Evolutionary conservation across 1,140 invertebrate species (phyloP), one percentile per base, ranked within the genome.

Genomic region (Neotoxoptera formosana): DNA sequence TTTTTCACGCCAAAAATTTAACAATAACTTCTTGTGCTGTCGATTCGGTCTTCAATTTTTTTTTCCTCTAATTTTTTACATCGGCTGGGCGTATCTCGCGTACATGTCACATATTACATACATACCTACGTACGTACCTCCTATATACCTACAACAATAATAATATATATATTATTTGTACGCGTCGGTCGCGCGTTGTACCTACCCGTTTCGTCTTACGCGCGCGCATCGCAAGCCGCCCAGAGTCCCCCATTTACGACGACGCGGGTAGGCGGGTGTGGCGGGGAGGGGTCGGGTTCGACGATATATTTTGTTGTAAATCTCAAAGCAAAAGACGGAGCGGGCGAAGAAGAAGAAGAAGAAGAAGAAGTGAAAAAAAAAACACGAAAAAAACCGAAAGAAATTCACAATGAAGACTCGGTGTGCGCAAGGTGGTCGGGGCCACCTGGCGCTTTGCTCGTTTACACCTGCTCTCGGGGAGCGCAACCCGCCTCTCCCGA

Each of bases 401-500:
- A 45, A 41, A 60, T 41, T 25, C 53, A 56, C 89, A 90, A 60
- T 60, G 53, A 90, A 60, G 89, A 90, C 89, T 67, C 11, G 60
- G 89, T 53, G 89, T 53, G 51, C 25, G 89, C 89, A 90, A 90
- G 89, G 89, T 90, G 89, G 89, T 90, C 89, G 89, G 89, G 53
- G 89, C 89, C 89, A 90, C 89, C 89, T 90, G 89, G 89, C 89
- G 89, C 89, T 90, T 41, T 41, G 89, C 11, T 90, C 53, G 89
- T 90, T 90, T 90, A 90, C 89, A 90, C 89, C 89, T 90, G 89
- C 89, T 60, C 89, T n/a, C 23, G 21, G 21, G 41, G 41, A 41
- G 41, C 41, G 41, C 41, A 53, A 56, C 11, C 48, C 30, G 20
- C 21, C 83, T 7, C 47, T 47, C 45, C 86, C n/a, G 17, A 41